These are phyloP conservation scores for Patiria pectinifera DNA, from an alignment of 53 echinoderm and acorn worm genomes.

Conservation along the genomic window DNA sequence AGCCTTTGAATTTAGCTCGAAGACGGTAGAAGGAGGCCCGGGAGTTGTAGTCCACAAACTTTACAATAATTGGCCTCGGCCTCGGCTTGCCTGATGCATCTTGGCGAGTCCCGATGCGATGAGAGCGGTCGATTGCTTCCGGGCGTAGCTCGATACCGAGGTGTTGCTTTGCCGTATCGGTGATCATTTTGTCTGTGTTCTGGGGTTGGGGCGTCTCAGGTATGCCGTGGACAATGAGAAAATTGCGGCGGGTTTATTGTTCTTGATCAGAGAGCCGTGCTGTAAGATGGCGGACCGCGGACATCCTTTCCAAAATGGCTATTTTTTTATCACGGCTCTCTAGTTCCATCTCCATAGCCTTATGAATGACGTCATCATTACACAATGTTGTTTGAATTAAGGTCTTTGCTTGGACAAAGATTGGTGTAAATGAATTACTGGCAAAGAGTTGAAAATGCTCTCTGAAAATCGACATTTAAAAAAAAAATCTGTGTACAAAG, in stretches of 20 bases:
- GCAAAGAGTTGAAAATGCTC: too few relatives aligned
- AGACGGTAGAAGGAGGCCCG: slow-evolving; percentile 15
- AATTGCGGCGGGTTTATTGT: slow-evolving; percentile 47
- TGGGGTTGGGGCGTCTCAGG: not conserved
- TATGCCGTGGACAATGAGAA: slow-evolving; percentile 37
- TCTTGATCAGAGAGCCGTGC: slow-evolving; percentile 21
- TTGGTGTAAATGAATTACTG: too few relatives aligned
- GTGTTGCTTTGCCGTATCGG: not conserved
- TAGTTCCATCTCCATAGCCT: not conserved
- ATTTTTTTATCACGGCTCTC: not conserved
- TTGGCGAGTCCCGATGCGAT: slow-evolving; percentile 13
- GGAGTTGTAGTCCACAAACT: slow-evolving; percentile 13
- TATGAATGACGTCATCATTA: too few relatives aligned
- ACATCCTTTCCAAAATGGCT: not conserved
- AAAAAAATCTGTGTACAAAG: too few relatives aligned
- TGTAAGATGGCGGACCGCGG: slow-evolving; percentile 3
- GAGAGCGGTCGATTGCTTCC: slow-evolving; percentile 24
- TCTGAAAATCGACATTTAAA: too few relatives aligned
- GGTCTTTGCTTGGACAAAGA: too few relatives aligned
- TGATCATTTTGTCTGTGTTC: slow-evolving; percentile 33
- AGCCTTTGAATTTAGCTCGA: slow-evolving; percentile 27
- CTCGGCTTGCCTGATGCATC: not conserved
- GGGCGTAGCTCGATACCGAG: slow-evolving; percentile 3
- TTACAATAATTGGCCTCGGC: not conserved
- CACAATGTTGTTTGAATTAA: too few relatives aligned